These are phyloP conservation scores for Drosophila incognita DNA, from an alignment of 2,888 invertebrate genomes.

Conservation along the genomic window DNA sequence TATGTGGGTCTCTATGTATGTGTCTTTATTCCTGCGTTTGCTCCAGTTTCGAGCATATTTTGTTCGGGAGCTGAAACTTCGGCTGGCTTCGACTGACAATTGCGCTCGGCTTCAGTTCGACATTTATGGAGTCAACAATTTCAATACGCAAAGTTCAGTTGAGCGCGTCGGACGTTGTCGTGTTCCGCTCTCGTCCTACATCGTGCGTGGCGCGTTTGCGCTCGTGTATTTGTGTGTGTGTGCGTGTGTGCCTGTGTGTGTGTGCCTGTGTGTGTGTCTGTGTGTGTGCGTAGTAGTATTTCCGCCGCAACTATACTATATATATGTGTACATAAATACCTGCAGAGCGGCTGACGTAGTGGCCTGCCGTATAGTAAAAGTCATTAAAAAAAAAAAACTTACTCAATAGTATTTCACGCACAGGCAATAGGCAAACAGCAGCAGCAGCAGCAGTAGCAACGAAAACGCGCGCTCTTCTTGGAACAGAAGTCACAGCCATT, in stretches of 20 bases:
- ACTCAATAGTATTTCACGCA: constrained; percentile 74
- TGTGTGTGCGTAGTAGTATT: constrained; percentile 70
- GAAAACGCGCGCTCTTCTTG: constrained; percentile 36
- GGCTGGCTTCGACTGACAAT: constrained; percentile 39
- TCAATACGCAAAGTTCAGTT: constrained; percentile 82
- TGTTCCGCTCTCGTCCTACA: constrained; percentile 52
- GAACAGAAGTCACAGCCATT: constrained; percentile 34
- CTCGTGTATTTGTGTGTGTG: constrained; percentile 30
- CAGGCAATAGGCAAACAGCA: constrained; percentile 24
- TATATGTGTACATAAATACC: constrained; percentile 42
- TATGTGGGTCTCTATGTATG: constrained; percentile 24
- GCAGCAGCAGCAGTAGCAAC: constrained; percentile 10
- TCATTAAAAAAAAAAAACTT: constrained; percentile 65
- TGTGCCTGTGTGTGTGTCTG: constrained; percentile 24
- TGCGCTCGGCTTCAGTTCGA: constrained; percentile 50
- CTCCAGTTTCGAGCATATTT: constrained; percentile 63
- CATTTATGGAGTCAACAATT: constrained; percentile 59
- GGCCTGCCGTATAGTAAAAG: constrained; percentile 72
- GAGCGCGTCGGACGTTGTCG: constrained; percentile 82
- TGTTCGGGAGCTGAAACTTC: constrained; percentile 42
- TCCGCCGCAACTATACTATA: constrained; percentile 52
- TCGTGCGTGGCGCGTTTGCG: constrained; percentile 63
- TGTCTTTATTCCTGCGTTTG: constrained; percentile 59
- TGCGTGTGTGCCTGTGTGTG: constrained; percentile 45
- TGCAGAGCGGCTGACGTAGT: constrained; percentile 65